A percentile compares a stretch with the other conserved stretches of the same genome.
Conservation (phyloP, 2,113 vertebrate genomes). For the Polypterus bichir region DNA sequence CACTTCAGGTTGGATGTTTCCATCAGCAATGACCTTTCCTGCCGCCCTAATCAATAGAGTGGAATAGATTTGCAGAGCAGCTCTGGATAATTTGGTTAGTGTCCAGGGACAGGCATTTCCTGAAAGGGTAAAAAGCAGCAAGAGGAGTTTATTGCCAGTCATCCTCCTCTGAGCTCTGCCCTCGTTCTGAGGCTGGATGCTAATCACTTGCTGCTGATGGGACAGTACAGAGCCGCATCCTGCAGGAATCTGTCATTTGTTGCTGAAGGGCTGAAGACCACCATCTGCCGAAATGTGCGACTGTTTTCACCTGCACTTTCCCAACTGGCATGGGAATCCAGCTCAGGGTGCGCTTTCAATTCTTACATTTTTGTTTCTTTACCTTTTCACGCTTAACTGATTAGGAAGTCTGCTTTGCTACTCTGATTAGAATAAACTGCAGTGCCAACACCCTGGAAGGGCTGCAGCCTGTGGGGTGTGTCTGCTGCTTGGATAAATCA, state of each 20-base stretch:
- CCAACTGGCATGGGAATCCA: slow-evolving; percentile 88
- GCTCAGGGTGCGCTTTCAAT: slow-evolving; percentile 77
- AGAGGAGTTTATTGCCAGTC: slow-evolving; percentile 46
- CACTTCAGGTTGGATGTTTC: slow-evolving; percentile 8
- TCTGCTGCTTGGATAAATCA: slow-evolving; percentile 30
- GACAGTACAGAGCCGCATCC: too few species aligned
- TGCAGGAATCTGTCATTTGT: too few species aligned
- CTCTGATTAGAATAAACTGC: slow-evolving; percentile 28
- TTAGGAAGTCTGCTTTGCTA: slow-evolving; percentile 29
- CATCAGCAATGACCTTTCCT: slow-evolving; percentile 39
- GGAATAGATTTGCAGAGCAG: slow-evolving; percentile 41
- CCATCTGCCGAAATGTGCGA: slow-evolving; percentile 78
- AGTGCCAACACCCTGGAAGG: slow-evolving; percentile 14
- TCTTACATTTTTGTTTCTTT: slow-evolving; percentile 29
- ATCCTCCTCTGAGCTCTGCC: slow-evolving; percentile 27
- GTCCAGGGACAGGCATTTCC: slow-evolving; percentile 57
- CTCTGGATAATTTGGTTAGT: slow-evolving; percentile 53
- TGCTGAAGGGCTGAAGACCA: background rate
- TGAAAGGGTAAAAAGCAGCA: slow-evolving; percentile 23
- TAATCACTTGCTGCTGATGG: background rate
- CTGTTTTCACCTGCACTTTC: slow-evolving; percentile 95
- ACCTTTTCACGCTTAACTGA: slow-evolving; percentile 17
- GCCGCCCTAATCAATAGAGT: slow-evolving; percentile 46
- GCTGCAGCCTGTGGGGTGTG: slow-evolving; percentile 49
- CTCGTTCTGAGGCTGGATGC: slow-evolving; percentile 28